Conservation (phyloP, 2,113 vertebrate genomes). For the Rhegmatorhina hoffmannsi region DNA sequence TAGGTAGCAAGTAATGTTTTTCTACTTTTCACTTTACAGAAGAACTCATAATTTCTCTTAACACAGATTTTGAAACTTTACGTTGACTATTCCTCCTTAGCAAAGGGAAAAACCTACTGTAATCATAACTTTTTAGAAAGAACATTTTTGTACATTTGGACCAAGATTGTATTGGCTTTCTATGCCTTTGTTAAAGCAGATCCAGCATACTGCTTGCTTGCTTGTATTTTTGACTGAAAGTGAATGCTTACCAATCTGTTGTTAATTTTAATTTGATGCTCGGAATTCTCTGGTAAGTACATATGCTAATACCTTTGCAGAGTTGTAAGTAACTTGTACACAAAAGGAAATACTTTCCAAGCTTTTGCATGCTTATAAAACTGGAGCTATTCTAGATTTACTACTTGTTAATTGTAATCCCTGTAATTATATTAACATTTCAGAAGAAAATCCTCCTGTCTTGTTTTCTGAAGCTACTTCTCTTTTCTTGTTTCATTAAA, state of each 20-base stretch:
- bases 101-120: background rate
- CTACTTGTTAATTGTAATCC: background rate
- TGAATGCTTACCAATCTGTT: background rate
- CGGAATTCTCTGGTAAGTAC: background rate
- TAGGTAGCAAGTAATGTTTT: background rate
- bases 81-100: background rate
- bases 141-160: background rate
- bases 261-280: background rate
- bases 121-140: background rate
- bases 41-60: background rate
- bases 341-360: background rate
- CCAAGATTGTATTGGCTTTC: background rate
- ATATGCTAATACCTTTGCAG: background rate
- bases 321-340: background rate
- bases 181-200: background rate
- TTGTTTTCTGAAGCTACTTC: background rate
- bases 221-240: background rate
- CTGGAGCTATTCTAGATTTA: background rate
- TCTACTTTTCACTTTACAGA: background rate
- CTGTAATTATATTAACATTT: background rate
- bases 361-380: background rate
- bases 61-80: background rate
- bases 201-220: background rate
- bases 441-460: background rate
- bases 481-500: background rate